Conservation (phyloP, 2,888 invertebrate species). For the Drosophila imparisetae region DNA sequence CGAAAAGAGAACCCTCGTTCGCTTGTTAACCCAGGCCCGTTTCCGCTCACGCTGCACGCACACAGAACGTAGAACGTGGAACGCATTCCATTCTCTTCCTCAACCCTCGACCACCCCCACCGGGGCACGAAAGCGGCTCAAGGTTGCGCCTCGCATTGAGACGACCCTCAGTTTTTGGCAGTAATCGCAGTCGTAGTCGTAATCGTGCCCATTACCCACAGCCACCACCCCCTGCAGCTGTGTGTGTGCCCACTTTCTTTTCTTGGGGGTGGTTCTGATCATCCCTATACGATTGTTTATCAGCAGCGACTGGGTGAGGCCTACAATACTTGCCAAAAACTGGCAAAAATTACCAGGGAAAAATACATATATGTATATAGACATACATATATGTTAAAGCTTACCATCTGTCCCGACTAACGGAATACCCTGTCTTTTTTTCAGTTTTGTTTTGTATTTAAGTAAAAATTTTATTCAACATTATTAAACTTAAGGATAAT, state of each 20-base stretch:
- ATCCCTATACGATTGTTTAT: slow-evolving; percentile 28
- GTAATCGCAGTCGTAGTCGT: neutral
- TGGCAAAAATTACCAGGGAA: slow-evolving; percentile 24
- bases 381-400: neutral
- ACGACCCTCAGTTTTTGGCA: slow-evolving; percentile 52
- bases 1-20: slow-evolving; percentile 17
- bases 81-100: neutral
- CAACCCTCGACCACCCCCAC: neutral
- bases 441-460: neutral
- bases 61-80: neutral
- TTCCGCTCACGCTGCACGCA: slow-evolving; percentile 35
- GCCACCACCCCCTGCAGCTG: slow-evolving; percentile 17
- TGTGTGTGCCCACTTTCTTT: neutral
- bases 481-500: neutral
- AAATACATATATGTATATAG: neutral
- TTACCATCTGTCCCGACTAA: neutral
- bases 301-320: slow-evolving; percentile 27
- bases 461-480: neutral
- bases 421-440: neutral
- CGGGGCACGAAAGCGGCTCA: slow-evolving; percentile 11
- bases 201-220: slow-evolving; percentile 6
- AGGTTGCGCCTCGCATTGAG: slow-evolving; percentile 25
- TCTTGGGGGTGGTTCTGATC: slow-evolving; percentile 30
- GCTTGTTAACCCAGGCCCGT: slow-evolving; percentile 56
- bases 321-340: slow-evolving; percentile 30